Conservation (phyloP, 2,888 invertebrate genomes). For the Philaethria dido region DNA sequence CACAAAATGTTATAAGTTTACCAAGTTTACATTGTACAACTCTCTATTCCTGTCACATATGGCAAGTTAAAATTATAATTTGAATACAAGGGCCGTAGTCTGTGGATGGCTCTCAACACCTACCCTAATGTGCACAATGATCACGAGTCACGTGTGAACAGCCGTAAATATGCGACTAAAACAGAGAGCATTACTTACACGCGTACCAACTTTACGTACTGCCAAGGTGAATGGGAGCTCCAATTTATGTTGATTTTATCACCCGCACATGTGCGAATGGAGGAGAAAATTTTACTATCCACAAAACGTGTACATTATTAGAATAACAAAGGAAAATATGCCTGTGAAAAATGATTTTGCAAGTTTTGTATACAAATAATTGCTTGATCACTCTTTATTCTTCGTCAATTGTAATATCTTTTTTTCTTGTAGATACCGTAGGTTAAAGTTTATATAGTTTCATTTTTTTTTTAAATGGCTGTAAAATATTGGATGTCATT, state of each 20-base stretch:
- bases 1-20: no score
- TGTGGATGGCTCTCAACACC: neutral
- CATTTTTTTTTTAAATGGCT: no score
- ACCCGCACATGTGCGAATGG: slow-evolving; percentile 53
- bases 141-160: slow-evolving; percentile 32
- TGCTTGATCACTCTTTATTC: neutral
- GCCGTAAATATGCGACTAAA: slow-evolving; percentile 51
- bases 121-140: slow-evolving; percentile 11
- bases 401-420: neutral
- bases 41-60: neutral
- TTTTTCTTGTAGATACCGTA: no score
- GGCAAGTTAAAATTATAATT: slow-evolving; percentile 13
- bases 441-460: no score
- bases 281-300: slow-evolving; percentile 51
- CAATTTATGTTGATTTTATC: slow-evolving; percentile 70
- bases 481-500: no score
- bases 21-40: neutral
- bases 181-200: slow-evolving; percentile 55
- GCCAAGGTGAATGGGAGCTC: slow-evolving; percentile 46
- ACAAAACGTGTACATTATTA: slow-evolving; percentile 16
- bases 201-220: slow-evolving; percentile 42
- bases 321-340: slow-evolving; percentile 48
- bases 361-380: neutral
- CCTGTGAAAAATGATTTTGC: neutral
- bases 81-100: slow-evolving; percentile 15